Evolutionary conservation across 1,140 invertebrate species (phyloP).

Genomic region (Heliothis virescens): DNA sequence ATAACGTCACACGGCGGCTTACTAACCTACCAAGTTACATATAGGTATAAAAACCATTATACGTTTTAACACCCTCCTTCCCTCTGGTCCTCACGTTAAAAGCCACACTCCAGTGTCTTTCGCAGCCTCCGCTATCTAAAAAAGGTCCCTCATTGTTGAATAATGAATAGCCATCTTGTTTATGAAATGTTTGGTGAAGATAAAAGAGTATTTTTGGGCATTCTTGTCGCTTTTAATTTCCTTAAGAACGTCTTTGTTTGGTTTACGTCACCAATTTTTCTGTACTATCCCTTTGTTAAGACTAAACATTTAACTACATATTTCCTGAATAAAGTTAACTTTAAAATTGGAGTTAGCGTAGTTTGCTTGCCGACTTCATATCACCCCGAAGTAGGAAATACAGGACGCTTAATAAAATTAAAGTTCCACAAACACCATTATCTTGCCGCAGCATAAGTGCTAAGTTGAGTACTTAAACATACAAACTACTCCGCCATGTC

Average conservation of each 20-base stretch:
- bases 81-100: slow-evolving; percentile 20
- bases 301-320: too few species aligned
- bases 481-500: neutral
- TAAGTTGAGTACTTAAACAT: neutral
- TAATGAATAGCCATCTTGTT: slow-evolving; percentile 21
- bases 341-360: too few species aligned
- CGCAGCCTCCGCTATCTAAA: neutral
- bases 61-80: neutral
- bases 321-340: too few species aligned
- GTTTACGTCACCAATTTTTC: too few species aligned
- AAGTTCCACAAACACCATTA: neutral
- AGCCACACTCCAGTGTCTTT: slow-evolving; percentile 3
- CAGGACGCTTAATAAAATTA: neutral
- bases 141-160: slow-evolving; percentile 17
- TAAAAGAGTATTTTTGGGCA: neutral
- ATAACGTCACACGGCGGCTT: neutral
- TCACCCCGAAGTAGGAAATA: too few species aligned
- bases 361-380: too few species aligned
- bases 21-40: neutral
- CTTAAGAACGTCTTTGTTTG: neutral
- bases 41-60: slow-evolving; percentile 18
- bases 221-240: slow-evolving; percentile 22
- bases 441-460: neutral
- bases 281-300: too few species aligned
- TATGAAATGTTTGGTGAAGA: slow-evolving; percentile 12